Evolutionary conservation across 2,888 invertebrate genomes (phyloP).

Genomic region (Tupiocoris notatus): DNA sequence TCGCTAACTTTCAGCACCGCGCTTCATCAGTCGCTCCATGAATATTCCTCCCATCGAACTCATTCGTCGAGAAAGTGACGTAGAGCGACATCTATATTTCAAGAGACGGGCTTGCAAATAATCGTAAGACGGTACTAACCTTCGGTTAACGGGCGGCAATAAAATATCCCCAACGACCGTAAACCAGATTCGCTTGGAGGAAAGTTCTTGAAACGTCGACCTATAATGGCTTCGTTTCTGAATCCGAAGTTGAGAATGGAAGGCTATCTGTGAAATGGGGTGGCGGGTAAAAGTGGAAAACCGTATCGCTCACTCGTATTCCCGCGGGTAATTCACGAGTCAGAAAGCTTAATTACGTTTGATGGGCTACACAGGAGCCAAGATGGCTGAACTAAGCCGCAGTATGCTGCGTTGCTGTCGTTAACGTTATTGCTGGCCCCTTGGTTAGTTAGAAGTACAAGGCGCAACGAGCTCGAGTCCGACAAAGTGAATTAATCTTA

Average conservation of each 20-base stretch:
- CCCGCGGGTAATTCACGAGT: conserved; percentile 32
- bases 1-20: no score
- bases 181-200: not conserved
- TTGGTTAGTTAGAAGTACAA: not conserved
- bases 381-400: not conserved
- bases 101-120: no score
- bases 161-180: not conserved
- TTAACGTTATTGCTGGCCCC: not conserved
- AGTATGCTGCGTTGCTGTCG: not conserved
- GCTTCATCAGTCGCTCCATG: no score
- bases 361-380: conserved; percentile 25
- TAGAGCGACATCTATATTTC: no score
- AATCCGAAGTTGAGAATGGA: not conserved
- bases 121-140: no score
- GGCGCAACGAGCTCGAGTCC: not conserved
- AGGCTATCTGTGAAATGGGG: not conserved
- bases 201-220: not conserved
- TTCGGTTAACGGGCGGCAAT: not conserved
- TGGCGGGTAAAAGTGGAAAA: not conserved
- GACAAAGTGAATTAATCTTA: not conserved
- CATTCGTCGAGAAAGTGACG: no score
- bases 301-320: conserved; percentile 2
- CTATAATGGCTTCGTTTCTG: not conserved
- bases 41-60: no score
- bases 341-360: conserved; percentile 31